A percentile compares a stretch with the other conserved stretches of the same genome.
These are phyloP conservation scores for Scelioninae gen. 1 DNA, from an alignment of 2,888 invertebrate species.

Conservation along the genomic window DNA sequence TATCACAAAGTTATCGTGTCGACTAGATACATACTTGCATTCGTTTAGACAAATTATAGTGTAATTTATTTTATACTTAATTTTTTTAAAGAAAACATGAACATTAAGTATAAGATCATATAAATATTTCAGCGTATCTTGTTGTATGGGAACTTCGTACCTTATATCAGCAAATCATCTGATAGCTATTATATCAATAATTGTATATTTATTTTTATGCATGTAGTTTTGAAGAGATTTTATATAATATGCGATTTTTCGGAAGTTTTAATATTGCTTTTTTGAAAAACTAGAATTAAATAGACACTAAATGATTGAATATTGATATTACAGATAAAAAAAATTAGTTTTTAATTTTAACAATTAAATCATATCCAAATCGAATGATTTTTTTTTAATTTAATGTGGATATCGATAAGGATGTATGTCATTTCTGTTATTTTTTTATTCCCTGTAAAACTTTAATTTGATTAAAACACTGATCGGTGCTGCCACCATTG, in stretches of 20 bases:
- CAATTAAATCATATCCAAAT: too few species aligned
- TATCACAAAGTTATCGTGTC: conserved; percentile 1
- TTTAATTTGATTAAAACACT: too few species aligned
- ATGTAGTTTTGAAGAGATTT: conserved; percentile 7
- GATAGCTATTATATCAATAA: conserved; percentile 20
- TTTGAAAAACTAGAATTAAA: conserved; percentile 14
- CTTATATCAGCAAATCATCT: conserved; percentile 10
- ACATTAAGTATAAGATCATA: too few species aligned
- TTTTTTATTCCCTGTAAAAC: too few species aligned
- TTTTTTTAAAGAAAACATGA: neutral
- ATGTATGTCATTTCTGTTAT: too few species aligned
- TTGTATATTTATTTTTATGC: conserved; percentile 6
- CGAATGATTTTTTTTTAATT: too few species aligned
- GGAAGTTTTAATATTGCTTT: conserved; percentile 11
- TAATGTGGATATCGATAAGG: too few species aligned
- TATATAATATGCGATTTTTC: conserved; percentile 15
- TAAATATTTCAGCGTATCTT: conserved; percentile 16
- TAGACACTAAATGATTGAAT: conserved; percentile 24
- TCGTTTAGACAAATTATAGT: conserved; percentile 24
- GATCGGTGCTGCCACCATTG: too few species aligned
- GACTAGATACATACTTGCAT: neutral
- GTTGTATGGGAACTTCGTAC: conserved; percentile 8
- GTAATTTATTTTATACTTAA: neutral
- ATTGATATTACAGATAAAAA: too few species aligned
- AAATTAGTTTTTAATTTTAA: too few species aligned